phyloP scores from a whole-genome alignment of 1,140 invertebrate species.

The Arctopsyche grandis region DNA sequence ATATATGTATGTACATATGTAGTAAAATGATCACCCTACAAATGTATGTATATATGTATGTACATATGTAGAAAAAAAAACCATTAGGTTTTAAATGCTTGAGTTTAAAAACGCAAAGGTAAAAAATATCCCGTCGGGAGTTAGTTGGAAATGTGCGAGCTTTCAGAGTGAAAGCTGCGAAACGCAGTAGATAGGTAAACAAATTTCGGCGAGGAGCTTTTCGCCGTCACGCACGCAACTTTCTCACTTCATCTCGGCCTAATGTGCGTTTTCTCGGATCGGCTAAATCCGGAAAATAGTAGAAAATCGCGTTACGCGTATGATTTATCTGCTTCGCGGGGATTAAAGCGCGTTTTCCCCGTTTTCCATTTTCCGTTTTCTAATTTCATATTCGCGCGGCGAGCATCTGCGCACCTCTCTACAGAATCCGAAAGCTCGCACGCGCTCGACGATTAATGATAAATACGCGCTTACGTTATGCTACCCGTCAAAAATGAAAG shows the following conservation, averaged over 20 bases:
- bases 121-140: too few relatives aligned
- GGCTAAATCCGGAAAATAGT: slow-evolving; percentile 7
- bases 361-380: not conserved
- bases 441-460: not conserved
- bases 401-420: not conserved
- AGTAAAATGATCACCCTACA: too few relatives aligned
- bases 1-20: too few relatives aligned
- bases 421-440: not conserved
- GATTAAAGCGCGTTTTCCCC: slow-evolving; percentile 16
- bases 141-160: not conserved
- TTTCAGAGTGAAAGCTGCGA: not conserved
- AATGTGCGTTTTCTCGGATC: not conserved
- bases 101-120: too few relatives aligned
- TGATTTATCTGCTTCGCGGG: slow-evolving; percentile 23
- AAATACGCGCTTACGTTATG: too few relatives aligned
- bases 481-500: too few relatives aligned
- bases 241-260: not conserved
- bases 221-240: slow-evolving; percentile 5
- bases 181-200: not conserved
- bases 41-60: too few relatives aligned
- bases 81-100: too few relatives aligned
- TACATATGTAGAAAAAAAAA: too few relatives aligned
- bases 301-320: slow-evolving; percentile 9
- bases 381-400: slow-evolving; percentile 18
- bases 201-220: not conserved